A percentile compares a stretch with the other conserved stretches of the same genome.
These are phyloP conservation scores for Scaptomyza reducta DNA, from an alignment of 2,888 invertebrate species.

Conservation along the genomic window DNA sequence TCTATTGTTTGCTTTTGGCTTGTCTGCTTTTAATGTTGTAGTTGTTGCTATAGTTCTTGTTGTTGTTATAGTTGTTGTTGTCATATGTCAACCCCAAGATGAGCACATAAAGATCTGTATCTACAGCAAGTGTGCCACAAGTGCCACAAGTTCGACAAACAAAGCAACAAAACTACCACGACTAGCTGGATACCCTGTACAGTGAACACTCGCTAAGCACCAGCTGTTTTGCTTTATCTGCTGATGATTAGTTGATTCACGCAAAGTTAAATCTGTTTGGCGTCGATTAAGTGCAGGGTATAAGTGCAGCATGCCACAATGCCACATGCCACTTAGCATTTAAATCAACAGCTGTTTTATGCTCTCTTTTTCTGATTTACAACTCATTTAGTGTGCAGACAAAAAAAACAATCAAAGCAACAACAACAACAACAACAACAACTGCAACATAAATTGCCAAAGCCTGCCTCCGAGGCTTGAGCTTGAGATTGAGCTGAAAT, in stretches of 20 bases:
- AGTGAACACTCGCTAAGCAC: too few relatives aligned
- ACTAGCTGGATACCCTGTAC: constrained; percentile 1
- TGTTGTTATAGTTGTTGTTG: constrained; percentile 22
- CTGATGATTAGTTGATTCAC: too few relatives aligned
- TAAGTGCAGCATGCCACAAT: neutral
- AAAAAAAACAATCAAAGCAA: constrained; percentile 22
- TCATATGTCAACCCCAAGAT: constrained; percentile 28
- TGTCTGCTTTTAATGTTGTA: constrained; percentile 14
- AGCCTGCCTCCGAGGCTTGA: constrained; percentile 3
- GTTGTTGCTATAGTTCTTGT: constrained; percentile 11
- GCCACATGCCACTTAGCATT: constrained; percentile 2
- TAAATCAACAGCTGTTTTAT: constrained; percentile 56
- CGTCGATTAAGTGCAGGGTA: too few relatives aligned
- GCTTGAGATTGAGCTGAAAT: constrained; percentile 25
- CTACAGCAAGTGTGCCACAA: constrained; percentile 64
- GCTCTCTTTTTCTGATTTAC: constrained; percentile 16
- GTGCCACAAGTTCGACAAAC: constrained; percentile 64
- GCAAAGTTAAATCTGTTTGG: too few relatives aligned
- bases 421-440: constrained; percentile 8
- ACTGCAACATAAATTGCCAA: constrained; percentile 31
- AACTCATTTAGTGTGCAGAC: constrained; percentile 44
- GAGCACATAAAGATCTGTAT: constrained; percentile 29
- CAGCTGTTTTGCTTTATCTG: too few relatives aligned
- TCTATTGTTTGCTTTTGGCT: constrained; percentile 54
- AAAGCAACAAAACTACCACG: constrained; percentile 17